Base-by-base conservation (phyloP, 2,113 vertebrate genomes). In the Malurus elegans region DNA sequence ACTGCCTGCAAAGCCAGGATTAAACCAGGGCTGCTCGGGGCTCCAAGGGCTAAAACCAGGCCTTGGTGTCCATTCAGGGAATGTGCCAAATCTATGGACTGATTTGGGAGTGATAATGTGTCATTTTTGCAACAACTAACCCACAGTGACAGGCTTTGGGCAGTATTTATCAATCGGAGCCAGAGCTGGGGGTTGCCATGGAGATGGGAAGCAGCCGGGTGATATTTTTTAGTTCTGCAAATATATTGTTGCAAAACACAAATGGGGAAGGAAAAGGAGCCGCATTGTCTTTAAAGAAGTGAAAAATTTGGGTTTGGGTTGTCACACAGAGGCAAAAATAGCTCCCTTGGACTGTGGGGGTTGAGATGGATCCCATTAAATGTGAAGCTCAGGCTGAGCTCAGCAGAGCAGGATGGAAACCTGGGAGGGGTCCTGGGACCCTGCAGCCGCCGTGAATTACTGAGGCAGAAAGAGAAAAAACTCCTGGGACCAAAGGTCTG, bases 131-230 rank as follows among this genome's bases (percentile, higher is more conserved):
- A 79, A 23, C 84, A 92, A 40, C 65, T 80, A 51, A 71, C 86
- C 81, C 32, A 14, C 87, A 90, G 73, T 29, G 79, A 14, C 60
- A n/a, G 86, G 45, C 81, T 91, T 74, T 92, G 66, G 19, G 7
- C 69, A 66, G 82, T 65, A 91, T 97, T 96, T 95, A 86, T 95
- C 97, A 92, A 47, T 26, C 44, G 94, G 95, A 89, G 91, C 80
- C 90, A 29, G 84, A 87, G 95, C 61, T 61, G 85, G 81, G 18
- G 73, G 97, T 98, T 98, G 94, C 97, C 93, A 98, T 98, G 97
- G 97, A 94, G 97, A 98, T 94, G 57, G 79, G 87, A 91, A 93
- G 67, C n/a, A 83, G 94, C 92, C 86, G 94, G 62, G 83, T 89
- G 91, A 94, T 76, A n/a, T 80, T 84, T 61, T 79, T 90, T 79